Evolutionary conservation across 2,113 vertebrate species (phyloP), one percentile per base, ranked within the genome.

Genomic region (Psephotus haematonotus): DNA sequence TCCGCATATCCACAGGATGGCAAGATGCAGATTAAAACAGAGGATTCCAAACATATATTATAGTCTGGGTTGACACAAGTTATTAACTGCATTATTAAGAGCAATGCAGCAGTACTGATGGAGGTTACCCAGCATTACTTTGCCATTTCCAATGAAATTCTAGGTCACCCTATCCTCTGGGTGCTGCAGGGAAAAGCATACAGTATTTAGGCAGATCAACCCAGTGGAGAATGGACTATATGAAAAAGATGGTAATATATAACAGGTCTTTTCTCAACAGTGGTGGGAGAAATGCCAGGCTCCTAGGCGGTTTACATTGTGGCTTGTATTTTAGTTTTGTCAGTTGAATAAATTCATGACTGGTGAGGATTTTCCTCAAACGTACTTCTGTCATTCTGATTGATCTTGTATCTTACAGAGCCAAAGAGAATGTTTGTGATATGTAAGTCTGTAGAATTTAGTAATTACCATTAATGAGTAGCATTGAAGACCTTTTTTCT

Each of bases 231-330:
- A 1, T 22, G 27, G 28, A 47, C 18, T 47, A n/a, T 67, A 14
- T 64, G 68, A 68, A 70, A 82, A 83, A 77, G 43, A 29, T 81
- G 15, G 39, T 55, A 53, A 59, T 63, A 20, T 8, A 11, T 39
- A 83, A 50, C 23, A 1, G 0, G 22, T n/a, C 33, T 46, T 93
- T 83, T 81, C 37, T 59, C 47, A 63, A 2, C 0, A 0, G n/a
- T 52, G 41, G n/a, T 28, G 67, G 63, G 37, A 82, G 85, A 80
- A 90, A 64, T 50, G 33, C 64, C 50, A 88, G 4, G 13, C 64
- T 83, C 74, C 76, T 74, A 55, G 28, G 50, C 23, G 28, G 23
- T 59, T 88, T 87, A 62, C 8, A 28, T 33, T 15, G 7, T 81
- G 31, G 22, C 23, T 88, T 92, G 41, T 50, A 5, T 74, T 88